Base-by-base conservation (phyloP, 2,113 vertebrate species). In the Ia io region DNA sequence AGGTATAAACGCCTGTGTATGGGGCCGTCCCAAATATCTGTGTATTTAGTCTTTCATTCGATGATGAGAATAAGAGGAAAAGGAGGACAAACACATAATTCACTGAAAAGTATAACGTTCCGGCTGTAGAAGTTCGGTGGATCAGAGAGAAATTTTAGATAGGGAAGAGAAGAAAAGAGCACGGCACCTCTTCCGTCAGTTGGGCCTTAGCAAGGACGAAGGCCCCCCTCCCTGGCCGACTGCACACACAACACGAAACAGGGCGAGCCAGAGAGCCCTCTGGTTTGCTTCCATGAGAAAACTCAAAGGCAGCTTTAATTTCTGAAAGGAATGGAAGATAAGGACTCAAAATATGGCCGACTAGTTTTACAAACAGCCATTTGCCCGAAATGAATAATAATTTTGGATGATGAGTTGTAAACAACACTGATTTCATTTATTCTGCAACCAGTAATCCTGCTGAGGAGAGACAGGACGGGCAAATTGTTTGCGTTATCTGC, bases 341-440 rank as follows among this genome's bases (percentile, higher is more conserved):
- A 94, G 94, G 91, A 92, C 53, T 88, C 70, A 80, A 86, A 95
- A 74, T 49, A 90, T 35, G 78, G 88, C 86, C 92, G 59, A 17
- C 51, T 77, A 73, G 77, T 80, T 84, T 86, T 92, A 96, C 47
- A 93, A 94, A 89, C 40, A 95, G 51, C 47, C 37, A 56, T 88
- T 90, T 96, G 77, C 82, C 73, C 78, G 44, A 77, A 97, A 88
- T 92, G 95, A 96, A 88, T 88, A 95, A 88, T 69, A 83, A 93
- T 69, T 85, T 83, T 70, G 63, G 94, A 83, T 76, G n/a, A 84
- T 67, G 82, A 92, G 47, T 61, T 78, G 88, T 89, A 97, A 92
- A 97, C 88, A 90, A 65, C 84, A 44, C 40, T 49, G 30, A 96
- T 95, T 96, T 95, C 85, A 86, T 92, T 90, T 94, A 95, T 93